Conservation (phyloP, 2,113 vertebrate genomes). For the Chunga burmeisteri region DNA sequence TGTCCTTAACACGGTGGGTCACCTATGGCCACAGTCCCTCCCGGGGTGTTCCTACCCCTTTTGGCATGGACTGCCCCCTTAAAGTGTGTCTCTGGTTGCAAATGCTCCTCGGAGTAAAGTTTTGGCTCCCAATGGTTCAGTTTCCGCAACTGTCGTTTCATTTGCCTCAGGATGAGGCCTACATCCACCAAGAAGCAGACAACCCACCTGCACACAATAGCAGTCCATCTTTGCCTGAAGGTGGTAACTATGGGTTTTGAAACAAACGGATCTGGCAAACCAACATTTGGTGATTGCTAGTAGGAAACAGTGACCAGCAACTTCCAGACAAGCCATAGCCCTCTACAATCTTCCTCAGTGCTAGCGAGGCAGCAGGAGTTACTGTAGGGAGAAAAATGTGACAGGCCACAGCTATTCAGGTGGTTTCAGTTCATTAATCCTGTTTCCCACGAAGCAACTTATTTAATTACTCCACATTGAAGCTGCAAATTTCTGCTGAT, state of each 20-base stretch:
- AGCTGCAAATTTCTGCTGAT: background rate
- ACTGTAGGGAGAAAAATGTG: background rate
- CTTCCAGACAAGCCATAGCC: background rate
- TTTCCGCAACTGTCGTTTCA: background rate
- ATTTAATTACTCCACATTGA: background rate
- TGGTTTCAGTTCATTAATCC: background rate
- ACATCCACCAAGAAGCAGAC: background rate
- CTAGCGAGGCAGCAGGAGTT: background rate
- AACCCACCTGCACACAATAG: background rate
- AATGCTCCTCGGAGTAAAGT: background rate
- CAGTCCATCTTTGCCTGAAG: background rate
- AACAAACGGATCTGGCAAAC: background rate
- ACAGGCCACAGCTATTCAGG: background rate
- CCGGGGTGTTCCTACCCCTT: background rate
- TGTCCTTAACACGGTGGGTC: background rate
- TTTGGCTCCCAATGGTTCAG: background rate
- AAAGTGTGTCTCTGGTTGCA: background rate
- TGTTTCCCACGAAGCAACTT: background rate
- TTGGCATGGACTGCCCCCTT: background rate
- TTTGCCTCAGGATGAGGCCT: background rate
- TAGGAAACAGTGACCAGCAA: background rate
- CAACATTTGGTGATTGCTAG: background rate
- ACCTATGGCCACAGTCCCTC: accelerated
- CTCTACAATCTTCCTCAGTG: background rate
- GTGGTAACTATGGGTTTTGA: background rate